phyloP scores from a whole-genome alignment of 1,140 invertebrate genomes.

The Cyclargus thomasi region DNA sequence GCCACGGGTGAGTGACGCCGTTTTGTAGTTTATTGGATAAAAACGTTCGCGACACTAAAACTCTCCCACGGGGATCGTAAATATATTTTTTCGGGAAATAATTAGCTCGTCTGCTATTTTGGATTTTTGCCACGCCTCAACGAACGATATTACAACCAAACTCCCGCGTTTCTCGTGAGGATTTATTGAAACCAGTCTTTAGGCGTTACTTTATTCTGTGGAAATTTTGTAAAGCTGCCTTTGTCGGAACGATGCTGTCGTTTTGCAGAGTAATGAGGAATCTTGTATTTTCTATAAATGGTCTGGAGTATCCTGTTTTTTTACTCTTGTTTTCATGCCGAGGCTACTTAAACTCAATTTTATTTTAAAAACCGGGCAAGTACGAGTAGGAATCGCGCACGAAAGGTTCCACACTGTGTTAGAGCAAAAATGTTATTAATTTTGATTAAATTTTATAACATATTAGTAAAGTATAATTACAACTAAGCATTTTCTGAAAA shows the following conservation, averaged over 20 bases:
- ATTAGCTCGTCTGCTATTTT: background rate
- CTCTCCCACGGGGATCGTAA: background rate
- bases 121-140: background rate
- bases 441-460: too few relatives aligned
- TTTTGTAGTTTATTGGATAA: background rate
- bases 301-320: background rate
- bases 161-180: background rate
- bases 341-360: background rate
- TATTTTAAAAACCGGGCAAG: too few relatives aligned
- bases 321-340: background rate
- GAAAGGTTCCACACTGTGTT: too few relatives aligned
- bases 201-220: background rate
- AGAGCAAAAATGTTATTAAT: too few relatives aligned
- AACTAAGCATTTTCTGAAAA: too few relatives aligned
- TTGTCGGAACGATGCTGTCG: background rate
- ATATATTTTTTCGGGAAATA: background rate
- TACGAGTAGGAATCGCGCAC: too few relatives aligned
- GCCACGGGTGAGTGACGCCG: conserved; percentile 48
- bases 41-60: background rate
- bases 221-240: background rate
- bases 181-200: background rate
- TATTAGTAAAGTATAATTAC: too few relatives aligned
- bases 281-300: background rate
- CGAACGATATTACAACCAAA: background rate
- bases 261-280: background rate